phyloP scores from a whole-genome alignment of 2,888 invertebrate genomes.

The Cetonia aurata region DNA sequence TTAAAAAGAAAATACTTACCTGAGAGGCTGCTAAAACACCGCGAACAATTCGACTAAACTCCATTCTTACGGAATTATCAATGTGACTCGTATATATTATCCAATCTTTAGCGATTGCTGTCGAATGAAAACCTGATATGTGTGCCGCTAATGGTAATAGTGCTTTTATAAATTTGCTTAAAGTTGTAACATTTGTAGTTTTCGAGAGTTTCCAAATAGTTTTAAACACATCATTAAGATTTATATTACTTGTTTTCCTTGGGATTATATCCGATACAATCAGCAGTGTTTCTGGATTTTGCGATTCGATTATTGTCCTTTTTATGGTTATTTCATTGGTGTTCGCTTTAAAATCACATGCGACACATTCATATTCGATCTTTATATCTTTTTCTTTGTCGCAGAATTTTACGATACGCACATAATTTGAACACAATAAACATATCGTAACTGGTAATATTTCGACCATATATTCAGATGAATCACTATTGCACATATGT shows the following conservation, averaged over 20 bases:
- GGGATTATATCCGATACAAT: constrained; percentile 1
- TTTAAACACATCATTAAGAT: constrained; percentile 26
- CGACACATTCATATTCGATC: constrained; percentile 31
- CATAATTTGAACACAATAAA: constrained; percentile 54
- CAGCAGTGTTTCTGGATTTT: background rate
- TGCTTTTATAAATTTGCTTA: constrained; percentile 59
- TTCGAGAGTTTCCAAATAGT: constrained; percentile 27
- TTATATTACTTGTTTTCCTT: background rate
- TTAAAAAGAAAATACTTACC: too few species aligned
- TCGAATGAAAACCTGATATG: constrained; percentile 63
- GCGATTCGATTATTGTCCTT: constrained; percentile 54
- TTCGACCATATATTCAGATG: constrained; percentile 47
- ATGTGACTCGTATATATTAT: constrained; percentile 62
- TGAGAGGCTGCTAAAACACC: constrained; percentile 58
- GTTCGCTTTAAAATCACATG: constrained; percentile 33
- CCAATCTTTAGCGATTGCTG: constrained; percentile 63
- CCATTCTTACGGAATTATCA: constrained; percentile 60
- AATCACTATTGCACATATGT: constrained; percentile 12
- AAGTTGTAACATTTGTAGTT: constrained; percentile 48
- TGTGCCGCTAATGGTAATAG: constrained; percentile 67
- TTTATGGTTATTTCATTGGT: constrained; percentile 1
- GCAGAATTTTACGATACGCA: constrained; percentile 51
- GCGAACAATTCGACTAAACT: constrained; percentile 61
- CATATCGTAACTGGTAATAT: constrained; percentile 56
- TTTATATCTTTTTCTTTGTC: constrained; percentile 41